Base-by-base conservation (phyloP, 37 sponge, comb jelly and placozoan species). In the Halisarca cf. caerulea region DNA sequence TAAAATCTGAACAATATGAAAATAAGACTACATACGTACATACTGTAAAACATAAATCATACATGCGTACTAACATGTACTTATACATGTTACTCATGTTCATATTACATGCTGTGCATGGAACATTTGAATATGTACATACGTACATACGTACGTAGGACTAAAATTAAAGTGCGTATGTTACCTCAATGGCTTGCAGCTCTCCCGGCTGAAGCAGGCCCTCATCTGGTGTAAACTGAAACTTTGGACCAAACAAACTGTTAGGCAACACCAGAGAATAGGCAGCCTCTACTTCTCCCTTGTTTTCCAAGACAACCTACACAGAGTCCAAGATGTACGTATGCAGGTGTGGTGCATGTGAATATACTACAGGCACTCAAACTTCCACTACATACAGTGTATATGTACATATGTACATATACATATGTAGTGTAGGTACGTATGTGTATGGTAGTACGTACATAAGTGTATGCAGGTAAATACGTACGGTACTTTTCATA, bases 131-230 rank as follows among this genome's bases (percentile, higher is more conserved):
- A 30, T 21, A 40, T 73, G 74, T 28, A 73, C 74, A 36, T 73
- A 66, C 11, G 11, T 28, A 66, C 69, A 23, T 66, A 66, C 20
- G 70, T 66, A 66, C 11, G 11, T 73, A 73, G 20, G 34, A 42
- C 73, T 81, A 47, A 47, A 47, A 58, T 32, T 58, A 62, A 33
- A 59, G 62, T 82, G 51, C 37, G 8, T 9, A n/a, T n/a, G n/a
- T n/a, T 35, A 95, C 94, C 94, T 98, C 92, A 3, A 98, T 91
- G 34, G 92, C 90, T 69, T 98, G 99, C 34, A 96, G 82, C 24
- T 81, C 87, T 81, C 95, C 99, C 17, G 95, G 94, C 66, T 81
- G 87, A 25, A 98, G 81, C 9, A 87, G 72, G 2, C 99, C 99
- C 68, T 72, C 79, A 36, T 62, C 61, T 51, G 99, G 99, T n/a